Conservation (phyloP, 2,888 invertebrate genomes). For the Pelosia muscerda region DNA sequence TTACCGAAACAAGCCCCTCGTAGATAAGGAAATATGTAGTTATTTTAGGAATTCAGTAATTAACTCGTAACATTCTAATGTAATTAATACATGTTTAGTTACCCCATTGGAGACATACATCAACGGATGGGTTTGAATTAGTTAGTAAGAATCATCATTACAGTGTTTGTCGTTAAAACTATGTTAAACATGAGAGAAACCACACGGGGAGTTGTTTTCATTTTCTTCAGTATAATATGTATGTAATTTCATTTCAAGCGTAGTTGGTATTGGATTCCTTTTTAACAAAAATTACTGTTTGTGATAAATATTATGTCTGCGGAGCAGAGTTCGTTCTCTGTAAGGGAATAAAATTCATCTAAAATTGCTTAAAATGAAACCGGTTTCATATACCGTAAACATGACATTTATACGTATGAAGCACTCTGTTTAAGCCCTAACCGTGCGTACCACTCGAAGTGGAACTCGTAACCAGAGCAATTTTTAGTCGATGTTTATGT, state of each 20-base stretch:
- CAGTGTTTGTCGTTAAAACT: not conserved
- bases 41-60: not conserved
- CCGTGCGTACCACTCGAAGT: not conserved
- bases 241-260: too few relatives aligned
- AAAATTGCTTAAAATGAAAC: not conserved
- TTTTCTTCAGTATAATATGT: too few relatives aligned
- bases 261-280: not conserved
- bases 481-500: conserved; percentile 3
- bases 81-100: not conserved
- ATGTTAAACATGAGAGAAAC: not conserved
- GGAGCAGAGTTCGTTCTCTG: too few relatives aligned
- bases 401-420: not conserved
- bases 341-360: not conserved
- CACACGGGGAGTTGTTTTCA: not conserved
- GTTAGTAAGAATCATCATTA: too few relatives aligned
- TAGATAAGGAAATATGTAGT: not conserved
- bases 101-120: not conserved
- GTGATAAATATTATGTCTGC: not conserved
- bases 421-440: not conserved
- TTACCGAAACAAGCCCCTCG: too few relatives aligned
- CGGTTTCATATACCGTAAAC: not conserved
- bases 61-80: not conserved
- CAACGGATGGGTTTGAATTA: not conserved
- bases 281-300: not conserved
- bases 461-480: not conserved